A percentile compares a stretch with the other conserved stretches of the same genome.
Conservation (phyloP, 2,888 invertebrate species). For the Cerastis leucographa region DNA sequence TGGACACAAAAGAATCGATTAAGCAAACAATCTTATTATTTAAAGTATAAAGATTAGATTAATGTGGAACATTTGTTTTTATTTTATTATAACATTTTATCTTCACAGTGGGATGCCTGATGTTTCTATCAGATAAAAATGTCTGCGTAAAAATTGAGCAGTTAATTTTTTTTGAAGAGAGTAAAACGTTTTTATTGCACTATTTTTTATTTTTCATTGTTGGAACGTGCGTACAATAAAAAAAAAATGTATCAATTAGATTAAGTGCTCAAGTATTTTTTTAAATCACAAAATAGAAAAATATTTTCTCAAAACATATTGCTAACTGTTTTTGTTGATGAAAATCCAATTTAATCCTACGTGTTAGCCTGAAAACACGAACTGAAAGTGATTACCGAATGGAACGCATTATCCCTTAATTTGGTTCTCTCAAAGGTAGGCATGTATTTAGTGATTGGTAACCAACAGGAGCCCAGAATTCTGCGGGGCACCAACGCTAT, state of each 20-base stretch:
- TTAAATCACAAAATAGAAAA: background rate
- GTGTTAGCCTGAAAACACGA: background rate
- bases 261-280: constrained; percentile 2
- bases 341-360: background rate
- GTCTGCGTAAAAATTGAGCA: constrained; percentile 16
- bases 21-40: constrained; percentile 12
- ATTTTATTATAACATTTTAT: constrained; percentile 36
- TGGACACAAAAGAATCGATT: constrained; percentile 36
- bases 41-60: constrained; percentile 18
- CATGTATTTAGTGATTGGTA: constrained; percentile 68
- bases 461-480: constrained; percentile 69
- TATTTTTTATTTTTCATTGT: constrained; percentile 19
- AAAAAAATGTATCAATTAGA: constrained; percentile 1
- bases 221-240: background rate
- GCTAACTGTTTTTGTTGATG: background rate
- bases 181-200: constrained; percentile 28
- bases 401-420: constrained; percentile 58
- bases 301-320: background rate
- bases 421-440: constrained; percentile 55
- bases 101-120: constrained; percentile 18
- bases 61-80: constrained; percentile 28
- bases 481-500: constrained; percentile 75
- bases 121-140: constrained; percentile 28
- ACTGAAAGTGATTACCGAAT: constrained; percentile 6
- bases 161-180: constrained; percentile 18